Evolutionary conservation across 2,113 vertebrate genomes (phyloP), one percentile per base, ranked within the genome.

Genomic region (Pelecanus crispus): DNA sequence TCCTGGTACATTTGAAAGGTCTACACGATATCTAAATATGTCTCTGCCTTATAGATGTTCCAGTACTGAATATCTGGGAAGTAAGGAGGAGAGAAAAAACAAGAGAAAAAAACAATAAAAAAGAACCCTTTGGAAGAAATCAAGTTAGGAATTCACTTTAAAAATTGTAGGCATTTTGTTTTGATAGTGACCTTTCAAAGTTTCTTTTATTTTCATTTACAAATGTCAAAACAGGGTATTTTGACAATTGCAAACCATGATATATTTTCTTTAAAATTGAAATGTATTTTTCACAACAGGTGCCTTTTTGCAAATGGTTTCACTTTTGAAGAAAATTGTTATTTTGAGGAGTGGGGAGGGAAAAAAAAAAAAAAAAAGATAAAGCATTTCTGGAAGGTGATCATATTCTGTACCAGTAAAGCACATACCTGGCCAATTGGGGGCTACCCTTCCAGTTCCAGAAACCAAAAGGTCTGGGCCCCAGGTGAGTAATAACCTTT

Each of bases 141-240:
- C 29, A 32, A 42, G 42, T 85, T 75, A 81, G 55, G 42, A 84
- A 81, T 65, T 42, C 34, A 49, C 34, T 52, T 91, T 26, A 81
- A 89, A 79, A 63, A 17, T 91, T 71, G 21, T 59, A 72, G 63
- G 36, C 16, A 26, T 49, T 88, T 90, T 84, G 36, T 49, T 95
- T 92, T 89, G 52, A 68, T 65, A 79, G 47, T 75, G 84, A 92
- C 96, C 83, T 97, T 96, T 95, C 52, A 47, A 87, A 75, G 24
- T 83, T 96, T 42, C 56, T 79, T 85, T 81, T 65, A 61, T 96
- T 96, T 95, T 93, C 45, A 85, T 94, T 96, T 90, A 28, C 45
- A 95, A 90, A 95, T 96, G 90, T 93, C 87, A 86, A 92, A 93
- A 92, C 14, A 49, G 11, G 17, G 2, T 49, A 77, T 92, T 95